Conservation (phyloP, 2,797 vertebrate species). For the Spinibarbus caldwelli region DNA sequence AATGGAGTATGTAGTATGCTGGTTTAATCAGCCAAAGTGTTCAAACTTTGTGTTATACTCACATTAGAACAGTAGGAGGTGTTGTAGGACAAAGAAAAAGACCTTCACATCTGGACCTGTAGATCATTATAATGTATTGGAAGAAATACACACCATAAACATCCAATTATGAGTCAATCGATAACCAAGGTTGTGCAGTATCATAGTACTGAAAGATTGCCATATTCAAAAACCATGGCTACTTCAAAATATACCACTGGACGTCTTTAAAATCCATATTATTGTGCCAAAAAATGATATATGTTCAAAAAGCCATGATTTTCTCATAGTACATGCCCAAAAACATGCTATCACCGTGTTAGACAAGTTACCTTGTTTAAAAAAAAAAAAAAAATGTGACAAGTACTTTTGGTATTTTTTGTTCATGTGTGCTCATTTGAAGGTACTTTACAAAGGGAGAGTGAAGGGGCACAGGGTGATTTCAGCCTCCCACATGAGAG, state of each 20-base stretch:
- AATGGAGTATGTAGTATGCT: background rate
- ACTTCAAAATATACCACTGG: background rate
- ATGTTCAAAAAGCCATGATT: background rate
- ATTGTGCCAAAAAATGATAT: too few species aligned
- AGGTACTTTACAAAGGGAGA: background rate
- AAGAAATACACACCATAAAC: background rate
- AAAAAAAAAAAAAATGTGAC: too few species aligned
- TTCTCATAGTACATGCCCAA: background rate
- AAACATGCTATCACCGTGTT: background rate
- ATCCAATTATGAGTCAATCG: background rate
- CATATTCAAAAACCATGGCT: background rate
- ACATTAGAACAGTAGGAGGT: constrained; percentile 18
- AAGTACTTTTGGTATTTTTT: background rate
- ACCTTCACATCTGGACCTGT: background rate
- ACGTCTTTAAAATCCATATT: too few species aligned
- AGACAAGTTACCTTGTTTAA: background rate
- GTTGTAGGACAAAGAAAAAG: background rate
- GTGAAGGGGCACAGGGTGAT: constrained; percentile 50
- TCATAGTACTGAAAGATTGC: background rate
- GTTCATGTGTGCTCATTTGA: background rate
- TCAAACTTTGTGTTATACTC: background rate
- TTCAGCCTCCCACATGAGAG: constrained; percentile 55
- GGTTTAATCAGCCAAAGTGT: background rate
- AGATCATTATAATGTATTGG: background rate
- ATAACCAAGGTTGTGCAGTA: too few species aligned